These are phyloP conservation scores for Acrocephalus scirpaceus DNA, from an alignment of 2,797 vertebrate genomes.

Conservation along the genomic window DNA sequence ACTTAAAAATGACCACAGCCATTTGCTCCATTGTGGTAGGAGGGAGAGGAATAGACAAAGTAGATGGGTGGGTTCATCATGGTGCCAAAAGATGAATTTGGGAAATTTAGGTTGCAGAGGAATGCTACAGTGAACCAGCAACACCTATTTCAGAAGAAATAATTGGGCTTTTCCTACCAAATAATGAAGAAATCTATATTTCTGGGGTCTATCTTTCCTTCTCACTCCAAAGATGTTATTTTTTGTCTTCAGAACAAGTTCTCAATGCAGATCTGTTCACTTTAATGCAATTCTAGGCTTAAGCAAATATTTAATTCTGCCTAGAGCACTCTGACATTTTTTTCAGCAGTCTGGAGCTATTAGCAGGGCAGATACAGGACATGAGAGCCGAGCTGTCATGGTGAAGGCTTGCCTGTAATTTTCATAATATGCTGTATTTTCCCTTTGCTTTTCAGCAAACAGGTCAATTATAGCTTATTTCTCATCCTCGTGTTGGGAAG, in stretches of 20 bases:
- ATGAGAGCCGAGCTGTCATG: background rate
- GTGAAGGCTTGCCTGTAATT: conserved; percentile 37
- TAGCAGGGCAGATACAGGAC: background rate
- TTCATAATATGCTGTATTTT: conserved; percentile 37
- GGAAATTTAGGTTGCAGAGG: background rate
- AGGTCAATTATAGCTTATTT: conserved; percentile 42
- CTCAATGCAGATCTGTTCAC: background rate
- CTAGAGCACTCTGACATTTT: background rate
- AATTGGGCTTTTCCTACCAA: background rate
- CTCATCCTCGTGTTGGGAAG: background rate
- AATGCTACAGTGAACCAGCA: background rate
- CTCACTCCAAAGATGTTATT: too few relatives aligned
- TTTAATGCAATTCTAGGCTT: background rate
- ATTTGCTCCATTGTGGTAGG: background rate
- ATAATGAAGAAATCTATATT: background rate
- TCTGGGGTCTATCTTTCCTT: background rate
- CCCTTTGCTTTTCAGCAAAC: conserved; percentile 11
- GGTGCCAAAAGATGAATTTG: background rate
- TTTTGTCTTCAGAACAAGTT: background rate
- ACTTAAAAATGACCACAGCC: background rate
- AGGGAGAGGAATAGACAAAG: background rate
- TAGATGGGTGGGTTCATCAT: background rate
- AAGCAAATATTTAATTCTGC: background rate
- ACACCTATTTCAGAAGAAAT: background rate
- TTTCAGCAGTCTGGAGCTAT: background rate